Conservation (phyloP, 2,113 vertebrate genomes). For the Neolamprologus longior region DNA sequence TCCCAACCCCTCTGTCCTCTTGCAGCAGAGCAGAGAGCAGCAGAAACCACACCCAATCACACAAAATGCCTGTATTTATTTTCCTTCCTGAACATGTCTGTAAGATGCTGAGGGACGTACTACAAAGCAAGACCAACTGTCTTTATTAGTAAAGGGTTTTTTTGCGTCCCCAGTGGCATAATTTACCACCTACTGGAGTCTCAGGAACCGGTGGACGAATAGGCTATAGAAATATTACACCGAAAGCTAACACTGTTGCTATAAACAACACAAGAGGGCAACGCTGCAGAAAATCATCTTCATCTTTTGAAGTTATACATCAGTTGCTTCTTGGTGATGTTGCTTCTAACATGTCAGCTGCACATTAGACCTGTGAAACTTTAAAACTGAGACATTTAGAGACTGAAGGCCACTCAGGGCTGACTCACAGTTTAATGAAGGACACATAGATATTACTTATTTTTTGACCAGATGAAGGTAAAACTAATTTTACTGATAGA, state of each 20-base stretch:
- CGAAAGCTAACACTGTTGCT: neutral
- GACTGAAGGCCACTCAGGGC: neutral
- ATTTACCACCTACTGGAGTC: neutral
- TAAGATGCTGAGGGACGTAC: neutral
- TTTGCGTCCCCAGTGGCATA: rapidly evolving
- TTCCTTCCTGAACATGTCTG: neutral
- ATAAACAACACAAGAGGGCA: neutral
- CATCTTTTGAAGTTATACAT: neutral
- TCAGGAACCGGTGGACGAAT: neutral
- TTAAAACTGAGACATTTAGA: neutral
- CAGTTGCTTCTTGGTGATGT: neutral
- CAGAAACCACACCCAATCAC: neutral
- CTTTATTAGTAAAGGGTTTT: neutral
- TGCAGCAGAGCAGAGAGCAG: neutral
- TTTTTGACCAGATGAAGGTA: neutral
- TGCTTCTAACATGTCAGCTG: neutral
- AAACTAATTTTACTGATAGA: neutral
- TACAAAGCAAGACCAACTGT: neutral
- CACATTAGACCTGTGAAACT: neutral
- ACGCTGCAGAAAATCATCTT: neutral
- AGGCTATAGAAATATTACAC: neutral
- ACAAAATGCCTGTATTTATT: neutral
- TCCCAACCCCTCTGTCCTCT: neutral
- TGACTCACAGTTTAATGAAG: neutral
- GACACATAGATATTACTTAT: neutral